Base-by-base conservation (phyloP, 2,797 vertebrate species). In the Acestrorhynchus altus region DNA sequence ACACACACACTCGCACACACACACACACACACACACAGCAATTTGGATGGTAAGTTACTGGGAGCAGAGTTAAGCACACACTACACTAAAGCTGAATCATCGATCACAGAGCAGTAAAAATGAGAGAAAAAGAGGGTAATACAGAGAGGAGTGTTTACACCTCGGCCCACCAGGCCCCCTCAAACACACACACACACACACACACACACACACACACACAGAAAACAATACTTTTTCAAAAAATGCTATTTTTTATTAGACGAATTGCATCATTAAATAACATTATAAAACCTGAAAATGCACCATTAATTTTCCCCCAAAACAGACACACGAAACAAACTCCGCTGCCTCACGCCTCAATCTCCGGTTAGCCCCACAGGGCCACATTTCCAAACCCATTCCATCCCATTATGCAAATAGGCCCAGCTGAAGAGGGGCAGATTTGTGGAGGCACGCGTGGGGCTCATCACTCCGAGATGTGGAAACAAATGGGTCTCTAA, bases 201-300 rank as follows among this genome's bases (percentile, higher is more conserved):
- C 31, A n/a, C 92, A 88, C 88, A 86, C 87, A 83, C 74, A 85
- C 81, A 83, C 86, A 85, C 88, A 72, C 77, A 67, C 35, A 10
- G 20, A 71, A 91, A 92, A 91, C 16, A 86, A 87, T 90, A 92
- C 92, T 95, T 94, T 94, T 93, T 74, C 93, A n/a, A 8, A 20
- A 28, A 61, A 20, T 4, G 92, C 93, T 71, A 5, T 47, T 92
- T 95, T 95, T 96, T 96, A 97, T 98, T 96, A 97, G 96, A 98
- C 94, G 96, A 96, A 96, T 96, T 96, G 97, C 96, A 97, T 97
- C 97, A 97, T 98, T 98, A 98, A 96, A 98, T 98, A 95, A 96
- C 96, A 97, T 97, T 98, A 97, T 96, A 96, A 96, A 96, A 96
- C 94, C 93, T 93, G 95, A 97, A 98, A 96, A 98, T 98, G 97